Evolutionary conservation across 2,888 invertebrate species (phyloP).

Genomic region (Malthinus flaveolus): DNA sequence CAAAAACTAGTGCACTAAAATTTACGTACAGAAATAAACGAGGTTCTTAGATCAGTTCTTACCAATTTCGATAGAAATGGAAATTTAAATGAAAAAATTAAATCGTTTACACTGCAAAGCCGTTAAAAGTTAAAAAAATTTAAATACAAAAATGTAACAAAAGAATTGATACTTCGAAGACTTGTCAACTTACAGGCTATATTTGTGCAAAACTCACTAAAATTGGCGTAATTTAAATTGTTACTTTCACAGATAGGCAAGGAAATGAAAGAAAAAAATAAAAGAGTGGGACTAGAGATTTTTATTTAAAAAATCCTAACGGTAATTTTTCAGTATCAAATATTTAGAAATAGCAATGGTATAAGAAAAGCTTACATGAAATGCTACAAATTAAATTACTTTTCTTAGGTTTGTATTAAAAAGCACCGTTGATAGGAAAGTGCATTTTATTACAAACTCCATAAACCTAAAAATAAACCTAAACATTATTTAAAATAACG

Average conservation of each 20-base stretch:
- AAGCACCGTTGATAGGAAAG: conserved; percentile 13
- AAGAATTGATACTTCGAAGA: conserved; percentile 40
- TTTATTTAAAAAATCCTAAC: conserved; percentile 57
- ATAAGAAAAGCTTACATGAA: conserved; percentile 64
- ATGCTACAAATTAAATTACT: conserved; percentile 45
- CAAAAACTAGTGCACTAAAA: conserved; percentile 44
- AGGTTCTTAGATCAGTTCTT: conserved; percentile 41
- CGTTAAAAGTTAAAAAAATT: conserved; percentile 20
- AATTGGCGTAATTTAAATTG: conserved; percentile 34
- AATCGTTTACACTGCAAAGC: conserved; percentile 24
- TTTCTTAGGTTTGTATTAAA: conserved; percentile 11
- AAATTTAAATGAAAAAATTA: conserved; percentile 15
- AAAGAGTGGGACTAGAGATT: conserved; percentile 70
- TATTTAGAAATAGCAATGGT: conserved; percentile 51
- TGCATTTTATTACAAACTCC: conserved; percentile 16
- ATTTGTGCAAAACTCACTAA: conserved; percentile 37
- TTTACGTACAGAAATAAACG: conserved; percentile 33
- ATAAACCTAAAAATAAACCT: conserved; percentile 40
- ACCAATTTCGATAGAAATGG: conserved; percentile 40
- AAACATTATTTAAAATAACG: conserved; percentile 46
- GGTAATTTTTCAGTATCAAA: conserved; percentile 66
- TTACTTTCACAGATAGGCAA: conserved; percentile 30
- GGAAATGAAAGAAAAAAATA: conserved; percentile 42
- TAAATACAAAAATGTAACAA: conserved; percentile 29
- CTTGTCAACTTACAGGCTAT: conserved; percentile 38